Base-by-base conservation (phyloP, 2,888 invertebrate genomes). In the Drosophila infuscata region DNA sequence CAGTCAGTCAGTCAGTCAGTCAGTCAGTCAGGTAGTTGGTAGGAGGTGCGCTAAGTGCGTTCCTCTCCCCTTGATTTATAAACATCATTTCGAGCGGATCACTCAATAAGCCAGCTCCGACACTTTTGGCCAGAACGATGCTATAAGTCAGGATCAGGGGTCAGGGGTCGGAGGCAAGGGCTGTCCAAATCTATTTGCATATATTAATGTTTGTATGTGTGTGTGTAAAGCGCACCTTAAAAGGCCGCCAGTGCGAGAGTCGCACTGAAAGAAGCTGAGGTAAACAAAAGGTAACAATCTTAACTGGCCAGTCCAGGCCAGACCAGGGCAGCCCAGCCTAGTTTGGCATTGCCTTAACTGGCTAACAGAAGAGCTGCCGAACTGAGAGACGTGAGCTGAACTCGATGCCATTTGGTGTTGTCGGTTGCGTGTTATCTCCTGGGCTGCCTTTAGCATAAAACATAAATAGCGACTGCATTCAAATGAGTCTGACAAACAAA, bases 391-490 rank as follows among this genome's bases (percentile, higher is more conserved):
- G 68, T 51, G 68, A 54, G 53, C 53, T 69, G 60, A 54, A 60
- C 41, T 46, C 56, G 43, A 15, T 51, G 70, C 60, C 67, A 71
- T 62, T 67, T 58, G 71, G 74, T 71, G 79, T 79, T 77, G 77
- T 79, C 57, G 58, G 73, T 82, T 83, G 80, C 78, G 74, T 83
- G 83, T 86, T 84, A 84, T 83, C 83, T 86, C 54, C 46, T 63
- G 69, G 74, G 52, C 67, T 65, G 79, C 83, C 85, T 88, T 88
- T 88, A 86, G 88, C 85, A 86, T 88, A 86, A 86, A 88, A 83
- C 85, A 88, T 86, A 86, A 89, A 90, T 90, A 90, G 82, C 88
- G 77, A 88, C 88, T 89, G 85, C 90, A 90, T 90, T 87, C 89
- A 87, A 87, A 87, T 87, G 90, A 90, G 87, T 82, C 82, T 71